Conservation (phyloP, 37 sponge, comb jelly and placozoan species). For the Spongilla lacustris region DNA sequence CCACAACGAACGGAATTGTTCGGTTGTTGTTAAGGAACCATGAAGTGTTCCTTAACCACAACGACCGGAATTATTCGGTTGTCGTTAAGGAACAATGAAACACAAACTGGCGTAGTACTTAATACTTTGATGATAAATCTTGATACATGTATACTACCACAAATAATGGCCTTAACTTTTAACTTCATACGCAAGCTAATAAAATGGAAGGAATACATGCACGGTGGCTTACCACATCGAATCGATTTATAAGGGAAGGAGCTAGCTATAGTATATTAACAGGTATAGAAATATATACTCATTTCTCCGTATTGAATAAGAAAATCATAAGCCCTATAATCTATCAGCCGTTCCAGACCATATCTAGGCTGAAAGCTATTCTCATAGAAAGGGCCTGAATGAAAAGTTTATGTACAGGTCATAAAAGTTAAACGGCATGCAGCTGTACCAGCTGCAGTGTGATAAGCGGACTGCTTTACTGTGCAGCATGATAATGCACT, state of each 20-base stretch:
- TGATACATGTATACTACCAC: not conserved
- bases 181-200: not conserved
- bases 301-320: not conserved
- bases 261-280: not conserved
- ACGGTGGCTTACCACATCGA: conserved; percentile 1
- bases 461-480: conserved; percentile 1
- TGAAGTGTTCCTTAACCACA: conserved; percentile 1
- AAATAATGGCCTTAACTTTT: conserved; percentile 1
- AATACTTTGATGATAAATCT: not conserved
- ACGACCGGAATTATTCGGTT: not conserved
- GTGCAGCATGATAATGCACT: not conserved
- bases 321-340: not conserved
- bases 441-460: not conserved
- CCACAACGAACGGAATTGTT: not conserved
- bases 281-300: not conserved
- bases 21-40: not conserved
- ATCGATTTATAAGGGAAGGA: not conserved
- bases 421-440: not conserved
- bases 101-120: not conserved
- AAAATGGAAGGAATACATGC: not conserved
- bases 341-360: conserved; percentile 1
- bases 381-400: not conserved
- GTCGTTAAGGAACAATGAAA: not conserved
- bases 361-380: not conserved
- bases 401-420: not conserved